A percentile compares a stretch with the other conserved stretches of the same genome.
Evolutionary conservation across 2,797 vertebrate species (phyloP).

Genomic region (Dendrocincla tyrannina): DNA sequence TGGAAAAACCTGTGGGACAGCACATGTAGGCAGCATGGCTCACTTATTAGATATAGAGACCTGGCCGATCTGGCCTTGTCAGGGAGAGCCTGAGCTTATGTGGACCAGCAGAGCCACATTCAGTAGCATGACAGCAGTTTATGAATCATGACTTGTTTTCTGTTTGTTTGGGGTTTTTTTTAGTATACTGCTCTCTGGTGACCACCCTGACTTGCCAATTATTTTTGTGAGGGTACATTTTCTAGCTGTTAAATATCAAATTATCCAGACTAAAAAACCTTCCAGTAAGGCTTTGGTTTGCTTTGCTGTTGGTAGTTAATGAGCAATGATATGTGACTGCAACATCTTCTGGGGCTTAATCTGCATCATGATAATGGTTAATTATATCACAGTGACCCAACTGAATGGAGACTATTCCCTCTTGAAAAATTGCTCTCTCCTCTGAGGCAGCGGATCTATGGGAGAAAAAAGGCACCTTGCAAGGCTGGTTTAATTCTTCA

Average conservation of each 20-base stretch:
- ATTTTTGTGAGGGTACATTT: neutral
- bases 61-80: neutral
- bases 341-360: neutral
- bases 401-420: neutral
- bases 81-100: neutral
- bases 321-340: neutral
- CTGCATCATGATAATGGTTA: neutral
- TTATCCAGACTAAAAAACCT: neutral
- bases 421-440: neutral
- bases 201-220: neutral
- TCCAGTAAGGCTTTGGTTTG: neutral
- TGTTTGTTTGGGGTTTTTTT: neutral
- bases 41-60: neutral
- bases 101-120: neutral
- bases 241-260: neutral
- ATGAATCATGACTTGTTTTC: neutral
- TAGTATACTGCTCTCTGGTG: neutral
- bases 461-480: neutral
- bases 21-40: neutral
- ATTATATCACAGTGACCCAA: neutral
- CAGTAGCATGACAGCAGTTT: neutral
- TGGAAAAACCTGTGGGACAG: neutral
- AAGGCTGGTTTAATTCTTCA: neutral
- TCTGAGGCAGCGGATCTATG: neutral
- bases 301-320: neutral